Evolutionary conservation across 37 sponge, comb jelly and placozoan species (phyloP).

Genomic region (Beroe ovata): DNA sequence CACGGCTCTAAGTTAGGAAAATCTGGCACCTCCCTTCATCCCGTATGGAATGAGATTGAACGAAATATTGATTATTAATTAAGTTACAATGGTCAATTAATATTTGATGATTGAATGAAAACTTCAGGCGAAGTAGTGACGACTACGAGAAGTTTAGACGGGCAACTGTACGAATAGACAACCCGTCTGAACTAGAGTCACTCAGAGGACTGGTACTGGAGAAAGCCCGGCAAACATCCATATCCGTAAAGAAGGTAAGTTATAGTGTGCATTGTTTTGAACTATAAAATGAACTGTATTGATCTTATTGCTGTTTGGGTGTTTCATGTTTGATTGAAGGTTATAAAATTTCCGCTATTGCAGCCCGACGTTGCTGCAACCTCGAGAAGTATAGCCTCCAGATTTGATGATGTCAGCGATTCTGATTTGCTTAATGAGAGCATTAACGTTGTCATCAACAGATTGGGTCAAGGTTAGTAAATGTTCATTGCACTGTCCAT

Average conservation of each 20-base stretch:
- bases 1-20: too few species aligned
- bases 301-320: too few species aligned
- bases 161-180: slow-evolving; percentile 11
- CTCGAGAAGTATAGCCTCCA: neutral
- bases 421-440: neutral
- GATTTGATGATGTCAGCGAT: neutral
- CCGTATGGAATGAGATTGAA: too few species aligned
- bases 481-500: too few species aligned
- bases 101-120: too few species aligned
- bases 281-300: too few species aligned
- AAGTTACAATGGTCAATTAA: too few species aligned
- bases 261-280: too few species aligned
- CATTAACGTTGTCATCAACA: slow-evolving; percentile 45
- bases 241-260: slow-evolving; percentile 47
- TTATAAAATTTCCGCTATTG: too few species aligned
- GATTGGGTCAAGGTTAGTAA: slow-evolving; percentile 9
- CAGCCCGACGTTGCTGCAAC: slow-evolving; percentile 4
- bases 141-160: slow-evolving; percentile 16
- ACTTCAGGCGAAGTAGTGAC: slow-evolving; percentile 13
- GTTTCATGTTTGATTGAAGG: too few species aligned
- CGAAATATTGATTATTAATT: too few species aligned
- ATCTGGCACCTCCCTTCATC: too few species aligned
- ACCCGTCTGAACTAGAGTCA: neutral
- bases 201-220: slow-evolving; percentile 17
- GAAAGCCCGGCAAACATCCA: neutral